A percentile compares a stretch with the other conserved stretches of the same genome.
Conservation (phyloP, 2,888 invertebrate genomes). For the Lepidochitona cinerea region DNA sequence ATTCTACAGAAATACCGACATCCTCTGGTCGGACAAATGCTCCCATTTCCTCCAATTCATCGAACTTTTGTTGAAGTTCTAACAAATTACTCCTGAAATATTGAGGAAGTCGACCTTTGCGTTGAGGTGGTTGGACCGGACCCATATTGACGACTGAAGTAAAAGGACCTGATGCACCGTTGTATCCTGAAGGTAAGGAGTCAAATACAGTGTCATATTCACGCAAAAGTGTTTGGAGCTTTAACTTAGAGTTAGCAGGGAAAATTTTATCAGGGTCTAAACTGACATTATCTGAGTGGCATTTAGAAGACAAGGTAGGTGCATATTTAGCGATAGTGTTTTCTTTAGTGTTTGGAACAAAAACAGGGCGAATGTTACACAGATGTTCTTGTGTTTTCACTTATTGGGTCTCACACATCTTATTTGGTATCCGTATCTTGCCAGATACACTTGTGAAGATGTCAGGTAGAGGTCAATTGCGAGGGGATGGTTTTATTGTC, state of each 20-base stretch:
- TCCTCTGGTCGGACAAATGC: slow-evolving; percentile 35
- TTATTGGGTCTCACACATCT: background rate
- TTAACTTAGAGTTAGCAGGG: background rate
- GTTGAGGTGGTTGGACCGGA: slow-evolving; percentile 38
- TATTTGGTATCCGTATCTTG: slow-evolving; percentile 22
- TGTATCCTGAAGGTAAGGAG: slow-evolving; percentile 29
- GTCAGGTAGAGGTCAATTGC: slow-evolving; percentile 18
- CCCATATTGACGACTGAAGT: slow-evolving; percentile 42
- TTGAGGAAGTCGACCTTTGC: slow-evolving; percentile 40
- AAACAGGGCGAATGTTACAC: slow-evolving; percentile 20
- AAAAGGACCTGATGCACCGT: slow-evolving; percentile 33
- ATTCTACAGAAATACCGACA: slow-evolving; percentile 31
- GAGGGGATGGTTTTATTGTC: background rate
- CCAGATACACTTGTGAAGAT: slow-evolving; percentile 20
- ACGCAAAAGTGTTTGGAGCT: slow-evolving; percentile 14
- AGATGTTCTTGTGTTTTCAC: slow-evolving; percentile 26
- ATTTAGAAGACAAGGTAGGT: background rate
- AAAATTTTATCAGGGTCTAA: slow-evolving; percentile 28
- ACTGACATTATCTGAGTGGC: slow-evolving; percentile 4
- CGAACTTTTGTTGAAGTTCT: slow-evolving; percentile 35
- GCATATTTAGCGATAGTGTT: background rate
- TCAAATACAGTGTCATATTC: slow-evolving; percentile 33
- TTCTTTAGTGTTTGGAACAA: background rate
- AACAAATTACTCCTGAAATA: slow-evolving; percentile 34
- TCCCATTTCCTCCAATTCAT: slow-evolving; percentile 38